Base-by-base conservation (phyloP, 2,888 invertebrate genomes). In the Fabriciana adippe region DNA sequence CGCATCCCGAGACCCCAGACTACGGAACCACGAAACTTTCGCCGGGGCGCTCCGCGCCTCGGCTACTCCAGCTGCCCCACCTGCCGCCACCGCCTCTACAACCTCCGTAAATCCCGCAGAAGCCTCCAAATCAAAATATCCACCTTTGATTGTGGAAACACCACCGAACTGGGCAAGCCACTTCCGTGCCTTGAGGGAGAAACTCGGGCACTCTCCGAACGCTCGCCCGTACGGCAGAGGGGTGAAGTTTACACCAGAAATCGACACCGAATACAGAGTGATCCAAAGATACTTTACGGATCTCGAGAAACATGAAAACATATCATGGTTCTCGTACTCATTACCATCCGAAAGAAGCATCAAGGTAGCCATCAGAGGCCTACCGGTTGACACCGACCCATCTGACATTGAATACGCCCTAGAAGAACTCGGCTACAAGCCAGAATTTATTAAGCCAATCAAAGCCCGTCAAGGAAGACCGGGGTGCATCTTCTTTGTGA, bases 51-150 rank as follows among this genome's bases (percentile, higher is more conserved):
- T 18, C 16, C 18, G 1, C 2, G 4, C 13, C 18, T 3, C 4
- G 2, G n/a, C 2, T 3, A 3, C 26, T 3, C 6, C 4, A 6
- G n/a, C 2, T 11, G 6, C 6, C 2, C 6, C 0, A 1, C 3
- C 0, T 3, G n/a, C 3, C 51, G 51, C 3, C 51, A 21, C 51
- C 8, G 6, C n/a, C 11, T 18, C 51, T 1, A 3, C 51, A n/a
- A 8, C 18, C 8, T 3, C 16, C 1, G 31, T 18, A 3, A 3
- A 18, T 6, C 16, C 18, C 18, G 21, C 21, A 13, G 3, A 2
- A 21, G 1, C 53, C 2, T 0, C 11, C 13, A 53, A 6, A 4
- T 13, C 53, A 1, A n/a, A 13, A 2, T 53, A n/a, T 13, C 53
- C 53, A 11, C 53, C 21, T 0, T 21, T 53, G 3, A 13, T 53